phyloP scores from a whole-genome alignment of 2,888 invertebrate species.

The Ceratothoa steindachneri region DNA sequence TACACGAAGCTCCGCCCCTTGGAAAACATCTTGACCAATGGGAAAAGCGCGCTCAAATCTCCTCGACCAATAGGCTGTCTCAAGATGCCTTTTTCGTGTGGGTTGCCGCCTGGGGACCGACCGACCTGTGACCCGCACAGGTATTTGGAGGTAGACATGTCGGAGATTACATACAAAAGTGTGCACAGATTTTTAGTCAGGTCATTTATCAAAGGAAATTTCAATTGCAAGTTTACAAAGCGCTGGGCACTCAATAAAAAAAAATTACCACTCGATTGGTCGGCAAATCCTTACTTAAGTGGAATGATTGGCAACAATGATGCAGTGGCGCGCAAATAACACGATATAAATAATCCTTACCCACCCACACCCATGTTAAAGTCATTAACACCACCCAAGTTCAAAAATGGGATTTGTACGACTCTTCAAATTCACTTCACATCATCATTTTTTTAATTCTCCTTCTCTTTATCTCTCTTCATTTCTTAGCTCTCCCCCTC shows the following conservation, averaged over 20 bases:
- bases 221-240: background rate
- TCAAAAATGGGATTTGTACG: too few species aligned
- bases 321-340: background rate
- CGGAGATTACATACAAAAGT: background rate
- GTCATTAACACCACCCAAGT: too few species aligned
- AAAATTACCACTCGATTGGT: background rate
- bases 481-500: too few species aligned
- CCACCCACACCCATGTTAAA: too few species aligned
- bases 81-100: background rate
- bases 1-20: background rate
- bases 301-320: background rate
- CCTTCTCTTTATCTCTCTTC: too few species aligned
- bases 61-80: background rate
- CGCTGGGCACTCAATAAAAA: background rate
- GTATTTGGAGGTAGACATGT: background rate
- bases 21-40: background rate
- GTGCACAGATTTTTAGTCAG: background rate
- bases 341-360: background rate
- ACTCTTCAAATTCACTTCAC: too few species aligned
- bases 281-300: background rate
- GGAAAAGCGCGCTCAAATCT: background rate
- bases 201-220: background rate
- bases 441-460: too few species aligned
- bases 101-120: background rate
- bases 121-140: background rate